phyloP scores from a whole-genome alignment of 2,113 vertebrate species.

The Melanocharis versteri region DNA sequence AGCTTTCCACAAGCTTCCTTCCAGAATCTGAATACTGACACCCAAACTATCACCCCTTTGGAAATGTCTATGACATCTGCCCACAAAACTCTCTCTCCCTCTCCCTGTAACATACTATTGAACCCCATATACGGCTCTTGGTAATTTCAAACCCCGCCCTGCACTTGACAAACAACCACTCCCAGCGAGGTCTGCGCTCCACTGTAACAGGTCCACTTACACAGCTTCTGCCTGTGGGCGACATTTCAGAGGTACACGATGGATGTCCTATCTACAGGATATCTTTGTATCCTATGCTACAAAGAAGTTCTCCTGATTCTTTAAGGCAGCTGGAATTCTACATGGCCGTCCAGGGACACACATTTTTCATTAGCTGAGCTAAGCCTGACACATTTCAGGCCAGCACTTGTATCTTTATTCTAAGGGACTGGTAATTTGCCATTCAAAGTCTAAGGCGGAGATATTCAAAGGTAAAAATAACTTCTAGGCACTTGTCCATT shows the following conservation, averaged over 20 bases:
- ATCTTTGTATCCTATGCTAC: too few species aligned
- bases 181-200: not conserved
- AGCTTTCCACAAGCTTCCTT: not conserved
- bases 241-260: accelerated
- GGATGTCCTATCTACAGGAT: too few species aligned
- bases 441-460: not conserved
- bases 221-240: not conserved
- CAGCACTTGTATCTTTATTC: not conserved
- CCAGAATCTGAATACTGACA: not conserved
- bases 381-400: not conserved
- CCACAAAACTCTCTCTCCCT: not conserved
- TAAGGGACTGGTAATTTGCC: not conserved
- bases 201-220: not conserved
- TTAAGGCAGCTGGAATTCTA: not conserved
- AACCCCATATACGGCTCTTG: not conserved
- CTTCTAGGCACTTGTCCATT: not conserved
- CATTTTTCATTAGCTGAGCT: not conserved
- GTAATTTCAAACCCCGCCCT: not conserved
- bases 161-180: not conserved
- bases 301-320: not conserved
- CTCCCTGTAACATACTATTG: not conserved
- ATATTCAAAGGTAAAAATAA: not conserved
- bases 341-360: not conserved
- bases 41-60: not conserved
- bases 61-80: not conserved